Evolutionary conservation across 2,113 vertebrate species (phyloP).

Genomic region (Gnathonemus longibarbis): DNA sequence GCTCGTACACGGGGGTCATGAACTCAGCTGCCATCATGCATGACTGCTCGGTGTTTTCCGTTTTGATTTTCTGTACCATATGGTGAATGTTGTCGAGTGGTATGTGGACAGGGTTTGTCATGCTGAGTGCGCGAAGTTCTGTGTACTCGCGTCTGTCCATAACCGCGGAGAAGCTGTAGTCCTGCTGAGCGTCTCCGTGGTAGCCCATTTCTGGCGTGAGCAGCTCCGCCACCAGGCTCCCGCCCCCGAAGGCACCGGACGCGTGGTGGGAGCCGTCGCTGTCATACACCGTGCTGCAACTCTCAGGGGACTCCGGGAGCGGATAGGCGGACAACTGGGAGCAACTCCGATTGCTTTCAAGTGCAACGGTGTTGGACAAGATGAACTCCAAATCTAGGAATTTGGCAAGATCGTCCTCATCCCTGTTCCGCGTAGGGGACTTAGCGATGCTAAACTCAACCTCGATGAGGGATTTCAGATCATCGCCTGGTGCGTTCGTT

Average conservation of each 20-base stretch:
- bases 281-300: conserved; percentile 67
- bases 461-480: conserved; percentile 47
- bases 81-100: conserved; percentile 37
- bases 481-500: conserved; percentile 30
- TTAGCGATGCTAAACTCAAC: conserved; percentile 64
- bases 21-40: conserved; percentile 72
- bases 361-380: conserved; percentile 67
- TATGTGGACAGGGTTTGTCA: conserved; percentile 31
- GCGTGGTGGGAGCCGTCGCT: conserved; percentile 60
- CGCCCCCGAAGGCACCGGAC: conserved; percentile 44
- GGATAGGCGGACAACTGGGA: conserved; percentile 59
- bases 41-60: conserved; percentile 64
- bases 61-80: conserved; percentile 73
- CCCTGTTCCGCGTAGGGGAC: conserved; percentile 51
- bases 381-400: conserved; percentile 87
- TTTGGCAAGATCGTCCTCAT: conserved; percentile 77
- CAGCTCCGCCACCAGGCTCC: conserved; percentile 81
- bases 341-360: conserved; percentile 33
- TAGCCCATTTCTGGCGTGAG: conserved; percentile 64
- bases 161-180: conserved; percentile 41
- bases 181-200: conserved; percentile 45
- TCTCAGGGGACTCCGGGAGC: conserved; percentile 81
- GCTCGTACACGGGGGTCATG: conserved; percentile 55
- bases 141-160: conserved; percentile 65
- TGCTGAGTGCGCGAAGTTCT: conserved; percentile 59